phyloP scores from a whole-genome alignment of 2,888 invertebrate species.

The Drosophila picticornis region DNA sequence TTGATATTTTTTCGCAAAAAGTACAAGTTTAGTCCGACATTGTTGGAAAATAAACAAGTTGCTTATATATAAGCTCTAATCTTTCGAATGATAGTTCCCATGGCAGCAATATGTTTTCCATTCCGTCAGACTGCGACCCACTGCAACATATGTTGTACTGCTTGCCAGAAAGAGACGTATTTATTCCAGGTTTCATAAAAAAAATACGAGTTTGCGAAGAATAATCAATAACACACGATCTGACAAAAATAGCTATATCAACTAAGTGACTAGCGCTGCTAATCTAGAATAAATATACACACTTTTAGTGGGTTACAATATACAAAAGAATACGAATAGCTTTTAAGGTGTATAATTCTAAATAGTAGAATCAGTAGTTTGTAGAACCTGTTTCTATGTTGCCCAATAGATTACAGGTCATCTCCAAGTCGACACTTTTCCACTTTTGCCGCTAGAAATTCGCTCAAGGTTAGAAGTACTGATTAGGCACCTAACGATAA shows the following conservation, averaged over 20 bases:
- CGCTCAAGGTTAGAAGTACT: conserved; percentile 14
- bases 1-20: background rate
- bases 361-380: too few relatives aligned
- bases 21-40: too few relatives aligned
- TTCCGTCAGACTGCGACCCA: background rate
- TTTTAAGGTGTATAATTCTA: background rate
- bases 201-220: background rate
- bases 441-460: background rate
- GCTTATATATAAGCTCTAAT: background rate
- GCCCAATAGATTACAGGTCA: background rate
- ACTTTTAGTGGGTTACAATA: background rate
- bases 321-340: background rate
- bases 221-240: background rate
- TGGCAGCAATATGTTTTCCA: background rate
- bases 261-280: background rate
- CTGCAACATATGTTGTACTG: background rate
- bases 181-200: background rate
- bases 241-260: background rate
- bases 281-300: background rate
- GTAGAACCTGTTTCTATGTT: background rate
- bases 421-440: background rate
- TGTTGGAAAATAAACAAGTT: background rate
- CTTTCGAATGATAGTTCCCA: background rate
- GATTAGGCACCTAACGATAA: conserved; percentile 29
- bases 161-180: background rate